A percentile compares a stretch with the other conserved stretches of the same genome.
phyloP scores from a whole-genome alignment of 64 coral and sea anemone species.

The Porites lutea region DNA sequence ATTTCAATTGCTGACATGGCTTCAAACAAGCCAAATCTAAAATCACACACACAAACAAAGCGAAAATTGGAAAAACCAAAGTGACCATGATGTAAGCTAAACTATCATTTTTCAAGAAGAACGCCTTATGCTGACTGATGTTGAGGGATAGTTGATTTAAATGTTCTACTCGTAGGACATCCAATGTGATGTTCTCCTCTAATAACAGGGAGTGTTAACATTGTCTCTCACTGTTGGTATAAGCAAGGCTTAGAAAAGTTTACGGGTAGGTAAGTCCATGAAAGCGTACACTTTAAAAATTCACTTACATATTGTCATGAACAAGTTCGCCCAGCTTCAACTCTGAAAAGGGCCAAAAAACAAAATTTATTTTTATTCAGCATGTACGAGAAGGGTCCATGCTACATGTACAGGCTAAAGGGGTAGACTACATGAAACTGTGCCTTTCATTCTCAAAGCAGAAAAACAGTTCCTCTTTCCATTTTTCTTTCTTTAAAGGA shows the following conservation, averaged over 20 bases:
- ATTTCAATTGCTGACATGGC: slow-evolving; percentile 99
- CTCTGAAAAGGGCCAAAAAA: slow-evolving; percentile 51
- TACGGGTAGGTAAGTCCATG: neutral
- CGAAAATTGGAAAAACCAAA: neutral
- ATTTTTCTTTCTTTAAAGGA: no score
- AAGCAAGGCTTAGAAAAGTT: neutral
- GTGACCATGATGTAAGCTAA: neutral
- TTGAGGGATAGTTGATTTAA: no score
- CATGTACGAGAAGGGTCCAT: neutral
- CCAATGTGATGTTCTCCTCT: no score
- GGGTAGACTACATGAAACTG: no score
- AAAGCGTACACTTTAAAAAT: neutral
- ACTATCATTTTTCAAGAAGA: no score
- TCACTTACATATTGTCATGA: slow-evolving; percentile 94
- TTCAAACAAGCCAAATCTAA: slow-evolving; percentile 98
- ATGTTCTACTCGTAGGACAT: no score
- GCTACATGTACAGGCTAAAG: no score
- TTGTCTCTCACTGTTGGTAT: no score
- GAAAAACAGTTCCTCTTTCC: no score
- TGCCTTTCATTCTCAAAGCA: no score
- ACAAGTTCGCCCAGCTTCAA: slow-evolving; percentile 95
- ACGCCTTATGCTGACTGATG: no score
- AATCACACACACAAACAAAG: neutral
- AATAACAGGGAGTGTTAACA: no score
- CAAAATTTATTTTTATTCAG: neutral